Evolutionary conservation across 2,888 invertebrate genomes (phyloP), one percentile per base, ranked within the genome.

Genomic region (Scaeva pyrastri): DNA sequence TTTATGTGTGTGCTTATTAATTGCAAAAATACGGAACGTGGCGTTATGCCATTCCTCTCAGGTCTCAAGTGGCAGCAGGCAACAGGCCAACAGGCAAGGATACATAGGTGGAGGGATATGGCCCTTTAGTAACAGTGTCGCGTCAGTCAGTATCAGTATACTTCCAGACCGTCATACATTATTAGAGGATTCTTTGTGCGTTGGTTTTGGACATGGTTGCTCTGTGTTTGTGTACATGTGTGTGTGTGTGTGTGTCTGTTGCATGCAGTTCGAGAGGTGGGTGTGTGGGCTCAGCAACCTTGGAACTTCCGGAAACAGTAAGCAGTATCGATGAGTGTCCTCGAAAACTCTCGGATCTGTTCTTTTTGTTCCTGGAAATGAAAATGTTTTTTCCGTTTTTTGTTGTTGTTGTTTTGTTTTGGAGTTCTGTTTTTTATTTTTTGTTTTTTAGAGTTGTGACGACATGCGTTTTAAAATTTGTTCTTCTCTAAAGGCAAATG

Each of bases 31-130:
- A 72, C 43, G 56, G 23, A 71, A 39, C 48, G 50, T 66, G 70
- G 19, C 84, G 75, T 72, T 68, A 80, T 75, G 64, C 66, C 80
- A 64, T 71, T 75, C 60, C 66, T 50, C 75, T 75, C 72, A n/a
- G n/a, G 80, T 80, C 48, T 60, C 41, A 26, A 64, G 52, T 58
- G 56, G 39, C 50, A 21, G 70, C 50, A 45, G 55, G 21, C n/a
- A 26, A 56, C 23, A 41, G n/a, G n/a, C n/a, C n/a, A n/a, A n/a
- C n/a, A 43, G 26, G n/a, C n/a, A n/a, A n/a, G n/a, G n/a, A n/a
- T n/a, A n/a, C n/a, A 64, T 74, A 55, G 64, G 70, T 26, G 36
- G 14, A 7, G 14, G 19, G 12, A 2, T 21, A 58, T 62, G 62
- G 62, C 43, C 21, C 41, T 43, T 43, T 5, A 39, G 7, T 21